A percentile compares a stretch with the other conserved stretches of the same genome.
These are phyloP conservation scores for Danaus chrysippus DNA, from an alignment of 2,888 invertebrate genomes.

Conservation along the genomic window DNA sequence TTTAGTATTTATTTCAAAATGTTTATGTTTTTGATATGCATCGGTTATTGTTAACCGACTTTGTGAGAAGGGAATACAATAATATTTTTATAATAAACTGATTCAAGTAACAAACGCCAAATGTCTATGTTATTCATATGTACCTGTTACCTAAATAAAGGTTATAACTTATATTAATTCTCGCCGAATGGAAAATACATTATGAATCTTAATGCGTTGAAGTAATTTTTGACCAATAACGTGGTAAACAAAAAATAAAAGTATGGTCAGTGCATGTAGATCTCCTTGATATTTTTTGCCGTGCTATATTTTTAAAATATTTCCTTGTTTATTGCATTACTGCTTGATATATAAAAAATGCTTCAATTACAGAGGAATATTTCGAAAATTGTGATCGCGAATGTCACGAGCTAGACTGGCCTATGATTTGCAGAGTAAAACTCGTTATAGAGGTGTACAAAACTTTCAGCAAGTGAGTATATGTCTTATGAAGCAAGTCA, in stretches of 20 bases:
- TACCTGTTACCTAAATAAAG: too few species aligned
- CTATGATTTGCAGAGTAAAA: conserved; percentile 88
- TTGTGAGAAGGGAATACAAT: too few species aligned
- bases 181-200: not conserved
- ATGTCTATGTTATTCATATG: too few species aligned
- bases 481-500: not conserved
- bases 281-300: conserved; percentile 12
- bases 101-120: too few species aligned
- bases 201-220: not conserved
- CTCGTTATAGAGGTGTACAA: conserved; percentile 86
- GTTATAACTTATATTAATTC: too few species aligned
- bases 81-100: too few species aligned
- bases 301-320: conserved; percentile 12
- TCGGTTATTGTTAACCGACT: too few species aligned
- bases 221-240: conserved; percentile 1
- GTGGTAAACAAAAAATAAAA: conserved; percentile 12
- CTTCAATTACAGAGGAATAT: conserved; percentile 81
- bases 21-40: too few species aligned
- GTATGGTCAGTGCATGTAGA: conserved; percentile 3
- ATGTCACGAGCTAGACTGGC: conserved; percentile 87
- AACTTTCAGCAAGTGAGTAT: conserved; percentile 82
- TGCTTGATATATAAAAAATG: conserved; percentile 27
- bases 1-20: too few species aligned
- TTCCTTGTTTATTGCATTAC: conserved; percentile 21
- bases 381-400: conserved; percentile 87